These are phyloP conservation scores for Drosophila sp. DNA, from an alignment of 1,140 invertebrate species.

Conservation along the genomic window DNA sequence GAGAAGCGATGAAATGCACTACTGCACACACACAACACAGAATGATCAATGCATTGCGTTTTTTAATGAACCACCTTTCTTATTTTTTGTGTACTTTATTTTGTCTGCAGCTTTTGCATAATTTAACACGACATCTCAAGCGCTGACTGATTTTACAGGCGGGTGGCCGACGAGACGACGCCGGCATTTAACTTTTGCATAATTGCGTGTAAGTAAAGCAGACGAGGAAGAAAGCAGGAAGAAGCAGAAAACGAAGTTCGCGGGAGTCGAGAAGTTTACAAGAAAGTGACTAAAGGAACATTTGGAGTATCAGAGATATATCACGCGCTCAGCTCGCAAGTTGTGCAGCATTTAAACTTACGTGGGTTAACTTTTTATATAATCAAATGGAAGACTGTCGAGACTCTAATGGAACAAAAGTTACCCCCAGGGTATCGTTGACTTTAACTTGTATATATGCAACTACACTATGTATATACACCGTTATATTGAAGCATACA, in stretches of 20 bases:
- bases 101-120: constrained; percentile 48
- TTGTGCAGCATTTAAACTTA: constrained; percentile 66
- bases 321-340: constrained; percentile 44
- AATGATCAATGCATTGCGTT: constrained; percentile 45
- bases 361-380: constrained; percentile 65
- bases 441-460: constrained; percentile 46
- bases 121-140: constrained; percentile 66
- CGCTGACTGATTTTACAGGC: constrained; percentile 67
- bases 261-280: constrained; percentile 44
- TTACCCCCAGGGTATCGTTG: constrained; percentile 56
- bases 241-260: not conserved
- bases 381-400: constrained; percentile 42
- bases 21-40: constrained; percentile 38
- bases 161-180: constrained; percentile 53
- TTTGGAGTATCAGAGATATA: constrained; percentile 27
- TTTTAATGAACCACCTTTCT: constrained; percentile 62
- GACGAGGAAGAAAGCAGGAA: not conserved
- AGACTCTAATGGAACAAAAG: constrained; percentile 66
- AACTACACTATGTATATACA: constrained; percentile 13
- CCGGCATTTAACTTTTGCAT: constrained; percentile 75
- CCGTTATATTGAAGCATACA: constrained; percentile 16
- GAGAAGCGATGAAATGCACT: not conserved
- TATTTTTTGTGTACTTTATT: constrained; percentile 19
- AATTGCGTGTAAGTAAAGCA: constrained; percentile 73
- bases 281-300: constrained; percentile 21